A percentile compares a stretch with the other conserved stretches of the same genome.
Evolutionary conservation across 2,113 vertebrate species (phyloP).

Genomic region (Pelodiscus sinensis): DNA sequence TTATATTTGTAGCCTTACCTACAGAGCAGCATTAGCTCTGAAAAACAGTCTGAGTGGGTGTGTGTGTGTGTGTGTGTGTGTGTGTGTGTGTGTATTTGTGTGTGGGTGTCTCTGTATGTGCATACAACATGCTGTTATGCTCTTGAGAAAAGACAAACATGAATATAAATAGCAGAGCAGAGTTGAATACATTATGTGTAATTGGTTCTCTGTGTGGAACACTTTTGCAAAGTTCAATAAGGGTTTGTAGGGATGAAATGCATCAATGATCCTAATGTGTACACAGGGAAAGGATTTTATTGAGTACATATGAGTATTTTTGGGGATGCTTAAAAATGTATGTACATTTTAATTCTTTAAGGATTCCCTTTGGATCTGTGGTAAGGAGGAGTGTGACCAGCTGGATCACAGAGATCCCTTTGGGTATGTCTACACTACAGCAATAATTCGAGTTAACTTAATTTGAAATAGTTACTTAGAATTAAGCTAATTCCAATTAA

Average conservation of each 20-base stretch:
- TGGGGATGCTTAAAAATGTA: not conserved
- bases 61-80: not conserved
- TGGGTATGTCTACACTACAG: too few relatives aligned
- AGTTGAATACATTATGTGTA: slow-evolving; percentile 61
- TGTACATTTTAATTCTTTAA: too few relatives aligned
- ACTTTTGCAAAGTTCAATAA: slow-evolving; percentile 45
- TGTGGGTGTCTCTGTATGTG: not conserved
- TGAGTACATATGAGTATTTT: slow-evolving; percentile 3
- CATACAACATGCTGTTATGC: slow-evolving; percentile 27
- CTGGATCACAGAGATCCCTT: too few relatives aligned
- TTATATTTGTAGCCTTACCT: slow-evolving; percentile 30
- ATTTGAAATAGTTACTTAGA: too few relatives aligned
- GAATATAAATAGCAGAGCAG: slow-evolving; percentile 27
- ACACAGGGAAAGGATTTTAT: not conserved
- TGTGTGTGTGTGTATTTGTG: not conserved
- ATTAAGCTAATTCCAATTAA: too few relatives aligned
- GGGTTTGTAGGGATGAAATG: not conserved
- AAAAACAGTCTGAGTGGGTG: too few relatives aligned
- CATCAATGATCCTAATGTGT: slow-evolving; percentile 10
- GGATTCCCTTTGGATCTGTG: not conserved
- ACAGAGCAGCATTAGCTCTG: not conserved
- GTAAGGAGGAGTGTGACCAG: not conserved
- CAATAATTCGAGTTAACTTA: too few relatives aligned
- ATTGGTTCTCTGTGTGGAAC: slow-evolving; percentile 35
- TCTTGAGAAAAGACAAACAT: slow-evolving; percentile 17